These are phyloP conservation scores for Bradysia coprophila DNA, from an alignment of 1,140 invertebrate species.

Conservation along the genomic window DNA sequence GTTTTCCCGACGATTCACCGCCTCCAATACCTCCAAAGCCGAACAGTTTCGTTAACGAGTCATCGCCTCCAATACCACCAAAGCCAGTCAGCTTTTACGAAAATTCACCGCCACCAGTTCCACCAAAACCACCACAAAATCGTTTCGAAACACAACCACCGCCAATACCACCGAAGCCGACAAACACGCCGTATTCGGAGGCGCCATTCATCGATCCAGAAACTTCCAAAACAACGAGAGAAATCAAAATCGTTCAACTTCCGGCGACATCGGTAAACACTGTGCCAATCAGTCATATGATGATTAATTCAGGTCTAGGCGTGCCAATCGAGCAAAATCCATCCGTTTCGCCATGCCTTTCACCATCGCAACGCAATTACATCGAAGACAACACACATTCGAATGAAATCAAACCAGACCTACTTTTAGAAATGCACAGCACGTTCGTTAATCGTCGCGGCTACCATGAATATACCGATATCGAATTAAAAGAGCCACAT, in stretches of 20 bases:
- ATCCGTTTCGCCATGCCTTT: conserved; percentile 41
- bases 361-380: conserved; percentile 43
- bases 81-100: conserved; percentile 36
- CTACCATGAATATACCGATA: conserved; percentile 28
- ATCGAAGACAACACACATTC: conserved; percentile 26
- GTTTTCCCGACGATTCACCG: not conserved
- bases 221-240: no score
- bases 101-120: conserved; percentile 3
- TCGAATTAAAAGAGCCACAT: conserved; percentile 14
- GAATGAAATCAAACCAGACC: conserved; percentile 22
- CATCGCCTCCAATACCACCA: conserved; percentile 21
- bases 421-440: conserved; percentile 41
- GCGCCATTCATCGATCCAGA: not conserved
- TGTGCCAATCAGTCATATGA: conserved; percentile 17
- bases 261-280: conserved; percentile 5
- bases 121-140: not conserved
- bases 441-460: conserved; percentile 42
- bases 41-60: no score
- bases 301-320: conserved; percentile 31
- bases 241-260: not conserved
- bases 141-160: no score
- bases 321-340: conserved; percentile 35
- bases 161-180: not conserved
- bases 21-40: conserved; percentile 6
- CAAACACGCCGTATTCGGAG: not conserved